A percentile compares a stretch with the other conserved stretches of the same genome.
phyloP scores from a whole-genome alignment of 2,797 vertebrate genomes.

The Sciurus vulgaris region DNA sequence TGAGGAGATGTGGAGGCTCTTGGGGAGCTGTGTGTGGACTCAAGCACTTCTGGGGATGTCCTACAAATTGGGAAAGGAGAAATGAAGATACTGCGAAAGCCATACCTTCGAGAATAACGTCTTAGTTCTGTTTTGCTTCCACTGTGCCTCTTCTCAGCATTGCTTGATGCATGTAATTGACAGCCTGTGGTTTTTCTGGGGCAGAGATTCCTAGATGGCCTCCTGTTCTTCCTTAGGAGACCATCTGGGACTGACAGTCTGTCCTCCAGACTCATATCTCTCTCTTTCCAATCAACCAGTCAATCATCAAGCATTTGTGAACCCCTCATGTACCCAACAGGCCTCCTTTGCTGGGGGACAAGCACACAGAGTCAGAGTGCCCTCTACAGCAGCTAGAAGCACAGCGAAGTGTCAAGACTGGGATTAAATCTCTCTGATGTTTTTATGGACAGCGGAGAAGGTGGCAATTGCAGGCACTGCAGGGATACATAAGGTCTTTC shows the following conservation, averaged over 20 bases:
- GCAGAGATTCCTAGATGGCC: slow-evolving; percentile 80
- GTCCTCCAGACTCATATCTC: slow-evolving; percentile 69
- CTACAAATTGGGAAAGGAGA: background rate
- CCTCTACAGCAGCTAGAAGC: background rate
- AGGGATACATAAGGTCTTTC: background rate
- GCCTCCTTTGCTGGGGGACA: background rate
- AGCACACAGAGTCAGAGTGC: background rate
- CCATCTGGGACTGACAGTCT: slow-evolving; percentile 81
- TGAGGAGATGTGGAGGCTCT: background rate
- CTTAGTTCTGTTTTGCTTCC: background rate
- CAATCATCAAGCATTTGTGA: slow-evolving; percentile 56
- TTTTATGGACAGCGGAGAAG: accelerated
- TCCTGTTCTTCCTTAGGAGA: slow-evolving; percentile 79
- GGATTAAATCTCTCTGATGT: background rate
- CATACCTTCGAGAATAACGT: background rate
- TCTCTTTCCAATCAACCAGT: slow-evolving; percentile 66
- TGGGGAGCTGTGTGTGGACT: background rate
- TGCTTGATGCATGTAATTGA: background rate
- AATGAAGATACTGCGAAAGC: background rate
- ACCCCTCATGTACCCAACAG: background rate
- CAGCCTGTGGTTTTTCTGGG: slow-evolving; percentile 71
- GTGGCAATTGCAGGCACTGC: background rate
- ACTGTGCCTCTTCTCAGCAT: background rate
- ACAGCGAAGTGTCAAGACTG: background rate
- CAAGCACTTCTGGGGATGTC: background rate